Conservation (phyloP, 2,113 vertebrate species). For the Enhydra lutris region DNA sequence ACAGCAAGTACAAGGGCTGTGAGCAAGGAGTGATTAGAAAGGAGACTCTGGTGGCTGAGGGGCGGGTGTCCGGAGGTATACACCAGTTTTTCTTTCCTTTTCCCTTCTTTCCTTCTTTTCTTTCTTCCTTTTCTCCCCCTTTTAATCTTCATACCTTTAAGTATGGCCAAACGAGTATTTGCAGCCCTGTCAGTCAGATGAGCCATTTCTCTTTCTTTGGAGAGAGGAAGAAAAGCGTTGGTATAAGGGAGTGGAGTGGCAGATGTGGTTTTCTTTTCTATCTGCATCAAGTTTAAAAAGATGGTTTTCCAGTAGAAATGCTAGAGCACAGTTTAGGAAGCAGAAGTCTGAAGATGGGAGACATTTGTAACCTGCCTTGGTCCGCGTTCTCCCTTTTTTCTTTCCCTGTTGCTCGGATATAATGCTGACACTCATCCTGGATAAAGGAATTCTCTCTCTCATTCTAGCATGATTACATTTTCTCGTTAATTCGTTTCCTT, state of each 20-base stretch:
- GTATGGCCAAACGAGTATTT: not conserved
- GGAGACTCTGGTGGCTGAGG: not conserved
- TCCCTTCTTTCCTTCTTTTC: not conserved
- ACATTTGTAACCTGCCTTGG: not conserved
- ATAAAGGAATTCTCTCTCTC: not conserved
- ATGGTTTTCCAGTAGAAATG: not conserved
- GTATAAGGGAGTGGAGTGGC: not conserved
- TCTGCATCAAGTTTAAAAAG: constrained; percentile 4
- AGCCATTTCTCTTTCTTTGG: not conserved
- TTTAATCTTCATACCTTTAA: not conserved
- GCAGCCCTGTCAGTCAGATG: not conserved
- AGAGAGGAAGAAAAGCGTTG: not conserved
- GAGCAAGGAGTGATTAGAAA: accelerated
- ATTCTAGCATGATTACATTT: not conserved
- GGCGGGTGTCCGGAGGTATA: accelerated
- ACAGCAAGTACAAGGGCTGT: not conserved
- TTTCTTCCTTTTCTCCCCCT: not conserved
- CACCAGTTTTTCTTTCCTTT: not conserved
- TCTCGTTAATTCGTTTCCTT: not conserved
- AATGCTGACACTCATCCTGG: not conserved
- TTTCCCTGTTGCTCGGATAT: not conserved
- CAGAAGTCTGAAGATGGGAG: not conserved
- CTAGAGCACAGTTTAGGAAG: not conserved
- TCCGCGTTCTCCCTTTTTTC: not conserved
- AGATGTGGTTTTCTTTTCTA: not conserved